phyloP scores from a whole-genome alignment of 2,797 vertebrate species.

The Sebastes glaucus region DNA sequence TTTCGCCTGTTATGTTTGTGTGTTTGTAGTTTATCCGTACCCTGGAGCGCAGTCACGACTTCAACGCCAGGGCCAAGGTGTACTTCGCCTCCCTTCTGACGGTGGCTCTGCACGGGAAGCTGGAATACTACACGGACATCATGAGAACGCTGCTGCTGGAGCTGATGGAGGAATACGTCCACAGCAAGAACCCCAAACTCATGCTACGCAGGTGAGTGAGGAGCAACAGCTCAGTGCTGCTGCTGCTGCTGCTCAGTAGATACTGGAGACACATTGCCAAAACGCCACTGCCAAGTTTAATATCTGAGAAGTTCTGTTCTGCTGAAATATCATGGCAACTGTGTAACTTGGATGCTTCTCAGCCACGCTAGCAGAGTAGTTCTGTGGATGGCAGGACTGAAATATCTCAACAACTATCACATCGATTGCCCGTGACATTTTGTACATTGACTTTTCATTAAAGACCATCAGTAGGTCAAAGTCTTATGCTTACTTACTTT shows the following conservation, averaged over 20 bases:
- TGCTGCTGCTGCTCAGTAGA: not conserved
- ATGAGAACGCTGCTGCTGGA: constrained; percentile 95
- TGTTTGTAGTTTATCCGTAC: constrained; percentile 92
- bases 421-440: not conserved
- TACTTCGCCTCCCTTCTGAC: constrained; percentile 97
- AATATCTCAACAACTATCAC: not conserved
- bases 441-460: not conserved
- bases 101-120: constrained; percentile 95
- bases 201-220: constrained; percentile 93
- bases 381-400: not conserved
- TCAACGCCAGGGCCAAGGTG: constrained; percentile 94
- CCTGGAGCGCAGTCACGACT: constrained; percentile 92
- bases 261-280: not conserved
- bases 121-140: constrained; percentile 98
- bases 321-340: not conserved
- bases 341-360: not conserved
- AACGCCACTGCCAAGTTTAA: not conserved
- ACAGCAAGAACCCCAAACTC: constrained; percentile 96
- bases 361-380: not conserved
- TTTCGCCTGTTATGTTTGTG: constrained; percentile 1
- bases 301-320: not conserved
- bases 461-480: not conserved
- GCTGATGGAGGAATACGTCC: constrained; percentile 95
- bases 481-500: not conserved
- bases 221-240: not conserved